Evolutionary conservation across 2,888 invertebrate species (phyloP).

Genomic region (Helobdella robusta): DNA sequence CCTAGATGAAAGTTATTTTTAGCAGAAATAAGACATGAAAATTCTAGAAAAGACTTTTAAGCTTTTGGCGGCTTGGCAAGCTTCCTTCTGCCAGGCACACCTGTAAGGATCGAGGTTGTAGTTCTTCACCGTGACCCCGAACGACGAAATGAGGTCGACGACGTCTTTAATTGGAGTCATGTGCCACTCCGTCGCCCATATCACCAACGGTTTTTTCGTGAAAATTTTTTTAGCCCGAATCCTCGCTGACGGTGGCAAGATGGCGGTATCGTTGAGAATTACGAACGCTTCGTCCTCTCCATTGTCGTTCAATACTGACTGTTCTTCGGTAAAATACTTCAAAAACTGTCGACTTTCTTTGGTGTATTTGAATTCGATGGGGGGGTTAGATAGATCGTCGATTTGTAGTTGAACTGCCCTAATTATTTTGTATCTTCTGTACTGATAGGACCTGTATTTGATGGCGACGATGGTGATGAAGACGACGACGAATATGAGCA

Average conservation of each 20-base stretch:
- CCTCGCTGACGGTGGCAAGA: constrained; percentile 18
- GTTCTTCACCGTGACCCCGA: constrained; percentile 13
- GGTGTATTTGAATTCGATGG: too few relatives aligned
- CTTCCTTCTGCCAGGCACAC: constrained; percentile 21
- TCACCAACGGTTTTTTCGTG: constrained; percentile 13
- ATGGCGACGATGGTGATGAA: too few relatives aligned
- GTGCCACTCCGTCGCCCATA: constrained; percentile 25
- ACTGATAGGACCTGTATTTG: too few relatives aligned
- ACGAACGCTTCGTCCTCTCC: background rate
- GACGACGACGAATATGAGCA: too few relatives aligned
- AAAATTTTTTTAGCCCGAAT: constrained; percentile 21
- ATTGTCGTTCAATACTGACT: too few relatives aligned
- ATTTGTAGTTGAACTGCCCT: too few relatives aligned
- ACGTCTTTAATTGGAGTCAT: constrained; percentile 23
- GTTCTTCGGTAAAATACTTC: background rate
- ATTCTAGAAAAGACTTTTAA: background rate
- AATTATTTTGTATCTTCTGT: too few relatives aligned
- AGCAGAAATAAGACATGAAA: background rate
- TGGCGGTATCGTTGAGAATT: background rate
- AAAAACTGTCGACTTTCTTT: background rate
- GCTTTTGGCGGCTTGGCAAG: background rate
- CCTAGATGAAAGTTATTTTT: too few relatives aligned
- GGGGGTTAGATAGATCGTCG: too few relatives aligned
- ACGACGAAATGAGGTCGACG: background rate
- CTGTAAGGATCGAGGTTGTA: constrained; percentile 23